phyloP scores from a whole-genome alignment of 2,888 invertebrate genomes.

The Lacanobia oleracea region DNA sequence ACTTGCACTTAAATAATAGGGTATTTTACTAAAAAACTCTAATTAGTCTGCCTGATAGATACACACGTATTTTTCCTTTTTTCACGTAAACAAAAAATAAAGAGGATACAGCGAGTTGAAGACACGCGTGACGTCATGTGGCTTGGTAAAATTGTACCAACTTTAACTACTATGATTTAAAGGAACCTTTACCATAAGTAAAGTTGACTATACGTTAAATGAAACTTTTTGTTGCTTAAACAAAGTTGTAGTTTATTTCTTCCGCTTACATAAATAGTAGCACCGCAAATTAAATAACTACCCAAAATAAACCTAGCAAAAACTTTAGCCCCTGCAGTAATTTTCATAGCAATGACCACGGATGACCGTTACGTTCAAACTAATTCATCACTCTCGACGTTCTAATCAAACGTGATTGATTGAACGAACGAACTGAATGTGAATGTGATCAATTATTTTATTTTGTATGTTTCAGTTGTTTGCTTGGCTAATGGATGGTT shows the following conservation, averaged over 20 bases:
- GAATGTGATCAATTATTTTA: conserved; percentile 25
- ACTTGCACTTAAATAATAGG: too few relatives aligned
- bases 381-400: conserved; percentile 49
- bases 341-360: conserved; percentile 12
- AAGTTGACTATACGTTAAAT: not conserved
- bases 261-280: not conserved
- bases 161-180: too few relatives aligned
- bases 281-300: conserved; percentile 1
- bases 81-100: too few relatives aligned
- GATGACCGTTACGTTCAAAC: conserved; percentile 34
- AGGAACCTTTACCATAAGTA: too few relatives aligned
- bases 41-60: too few relatives aligned
- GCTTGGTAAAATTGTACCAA: too few relatives aligned
- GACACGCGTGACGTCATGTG: too few relatives aligned
- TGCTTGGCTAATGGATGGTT: conserved; percentile 3
- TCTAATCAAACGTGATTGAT: conserved; percentile 58
- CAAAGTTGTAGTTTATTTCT: not conserved
- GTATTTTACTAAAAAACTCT: too few relatives aligned
- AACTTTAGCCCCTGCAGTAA: conserved; percentile 10
- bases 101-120: too few relatives aligned
- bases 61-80: too few relatives aligned
- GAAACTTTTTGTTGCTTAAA: not conserved
- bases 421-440: conserved; percentile 28
- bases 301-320: not conserved
- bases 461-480: conserved; percentile 14